A percentile compares a stretch with the other conserved stretches of the same genome.
Conservation (phyloP, 1,140 invertebrate species). For the Plutomurus gul region DNA sequence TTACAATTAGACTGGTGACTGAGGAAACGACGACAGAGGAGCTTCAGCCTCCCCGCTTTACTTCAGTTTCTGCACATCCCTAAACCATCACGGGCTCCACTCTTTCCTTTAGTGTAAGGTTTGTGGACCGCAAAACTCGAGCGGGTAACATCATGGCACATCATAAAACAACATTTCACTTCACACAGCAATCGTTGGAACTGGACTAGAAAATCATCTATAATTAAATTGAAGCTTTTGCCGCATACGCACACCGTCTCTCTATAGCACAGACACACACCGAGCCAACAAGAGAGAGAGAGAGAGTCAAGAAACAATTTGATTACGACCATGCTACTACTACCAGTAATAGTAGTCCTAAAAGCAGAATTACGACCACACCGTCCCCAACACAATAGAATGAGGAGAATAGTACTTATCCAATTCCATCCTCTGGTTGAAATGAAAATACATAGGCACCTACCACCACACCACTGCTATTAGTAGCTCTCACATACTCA, state of each 20-base stretch:
- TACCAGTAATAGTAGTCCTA: neutral
- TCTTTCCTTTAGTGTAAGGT: neutral
- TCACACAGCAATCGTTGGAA: neutral
- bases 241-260: neutral
- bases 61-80: no score
- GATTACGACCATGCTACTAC: neutral
- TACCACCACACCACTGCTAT: neutral
- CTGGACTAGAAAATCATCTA: slow-evolving; percentile 6
- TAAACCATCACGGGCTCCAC: no score
- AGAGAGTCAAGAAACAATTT: slow-evolving; percentile 27
- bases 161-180: slow-evolving; percentile 28
- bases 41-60: no score
- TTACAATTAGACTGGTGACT: neutral
- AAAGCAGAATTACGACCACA: neutral
- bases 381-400: neutral
- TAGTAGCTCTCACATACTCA: neutral
- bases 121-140: slow-evolving; percentile 6
- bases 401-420: neutral
- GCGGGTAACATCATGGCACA: slow-evolving; percentile 14
- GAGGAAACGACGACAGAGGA: neutral
- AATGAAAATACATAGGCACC: slow-evolving; percentile 11
- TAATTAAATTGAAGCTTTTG: slow-evolving; percentile 27
- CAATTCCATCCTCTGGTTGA: slow-evolving; percentile 4
- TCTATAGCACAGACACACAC: neutral
- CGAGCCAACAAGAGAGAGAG: neutral